These are phyloP conservation scores for Magallana angulata DNA, from an alignment of 1,140 invertebrate genomes.

Conservation along the genomic window DNA sequence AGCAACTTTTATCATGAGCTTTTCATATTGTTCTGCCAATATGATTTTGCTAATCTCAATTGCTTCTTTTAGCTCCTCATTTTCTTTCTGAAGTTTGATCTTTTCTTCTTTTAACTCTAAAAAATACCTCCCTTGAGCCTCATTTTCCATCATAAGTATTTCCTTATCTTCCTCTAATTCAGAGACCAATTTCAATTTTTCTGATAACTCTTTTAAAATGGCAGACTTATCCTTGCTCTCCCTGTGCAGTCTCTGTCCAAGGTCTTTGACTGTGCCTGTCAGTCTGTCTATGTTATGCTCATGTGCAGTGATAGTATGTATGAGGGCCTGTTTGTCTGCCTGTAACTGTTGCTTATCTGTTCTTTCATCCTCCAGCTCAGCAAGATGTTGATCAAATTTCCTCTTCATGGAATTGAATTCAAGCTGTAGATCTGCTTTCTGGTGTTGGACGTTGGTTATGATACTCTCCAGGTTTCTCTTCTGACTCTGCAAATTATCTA, in stretches of 20 bases:
- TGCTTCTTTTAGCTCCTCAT: neutral
- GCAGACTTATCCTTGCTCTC: neutral
- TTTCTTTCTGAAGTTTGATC: neutral
- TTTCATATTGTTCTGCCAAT: conserved; percentile 4
- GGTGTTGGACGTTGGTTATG: neutral
- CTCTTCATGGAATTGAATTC: neutral
- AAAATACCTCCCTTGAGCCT: neutral
- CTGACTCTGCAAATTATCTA: neutral
- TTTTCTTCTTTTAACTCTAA: neutral
- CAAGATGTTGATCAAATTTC: neutral
- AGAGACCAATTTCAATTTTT: neutral
- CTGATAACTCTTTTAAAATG: neutral
- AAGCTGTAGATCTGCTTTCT: neutral
- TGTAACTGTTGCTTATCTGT: conserved; percentile 17
- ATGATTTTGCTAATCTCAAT: neutral
- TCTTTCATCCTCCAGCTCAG: conserved; percentile 24
- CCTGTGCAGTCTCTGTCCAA: conserved; percentile 4
- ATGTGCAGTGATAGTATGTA: neutral
- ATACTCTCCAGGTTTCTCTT: neutral
- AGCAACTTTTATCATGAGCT: neutral
- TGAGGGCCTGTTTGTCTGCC: neutral
- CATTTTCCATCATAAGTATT: conserved; percentile 29
- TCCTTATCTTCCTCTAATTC: conserved; percentile 11
- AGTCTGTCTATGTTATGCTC: conserved; percentile 31
- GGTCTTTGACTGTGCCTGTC: neutral